Percentiles rank a stretch among this genome's conserved stretches.
phyloP scores from a whole-genome alignment of 2,888 invertebrate species.

The Geotrupes spiniger region DNA sequence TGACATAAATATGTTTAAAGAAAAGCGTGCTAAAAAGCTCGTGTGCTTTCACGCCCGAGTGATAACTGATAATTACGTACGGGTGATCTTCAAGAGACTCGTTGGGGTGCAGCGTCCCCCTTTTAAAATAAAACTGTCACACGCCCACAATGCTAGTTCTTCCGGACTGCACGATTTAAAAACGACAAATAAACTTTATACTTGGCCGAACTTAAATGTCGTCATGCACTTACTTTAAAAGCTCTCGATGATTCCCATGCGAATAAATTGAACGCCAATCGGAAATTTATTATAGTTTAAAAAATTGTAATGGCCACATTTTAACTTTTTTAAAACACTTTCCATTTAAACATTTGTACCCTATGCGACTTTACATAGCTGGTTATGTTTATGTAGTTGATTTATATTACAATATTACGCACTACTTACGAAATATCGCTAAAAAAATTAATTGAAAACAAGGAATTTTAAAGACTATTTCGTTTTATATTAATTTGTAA shows the following conservation, averaged over 20 bases:
- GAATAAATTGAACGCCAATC: constrained; percentile 45
- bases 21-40: constrained; percentile 48
- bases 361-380: too few relatives aligned
- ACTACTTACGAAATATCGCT: too few relatives aligned
- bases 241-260: constrained; percentile 38
- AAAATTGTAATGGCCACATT: constrained; percentile 13
- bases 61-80: constrained; percentile 52
- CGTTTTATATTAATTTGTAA: too few relatives aligned
- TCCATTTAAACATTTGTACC: neutral
- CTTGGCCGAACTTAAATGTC: constrained; percentile 45
- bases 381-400: too few relatives aligned
- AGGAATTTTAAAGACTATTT: too few relatives aligned
- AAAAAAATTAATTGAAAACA: too few relatives aligned
- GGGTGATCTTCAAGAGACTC: constrained; percentile 50
- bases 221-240: constrained; percentile 47
- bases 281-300: constrained; percentile 49
- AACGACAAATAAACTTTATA: constrained; percentile 49
- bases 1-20: constrained; percentile 51
- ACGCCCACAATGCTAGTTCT: constrained; percentile 45
- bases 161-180: constrained; percentile 37
- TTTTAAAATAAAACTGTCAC: constrained; percentile 49
- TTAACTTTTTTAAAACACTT: neutral
- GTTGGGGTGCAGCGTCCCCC: constrained; percentile 38
- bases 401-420: too few relatives aligned
- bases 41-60: constrained; percentile 46